phyloP scores from a whole-genome alignment of 1,140 invertebrate genomes.

The Bombus polaris region DNA sequence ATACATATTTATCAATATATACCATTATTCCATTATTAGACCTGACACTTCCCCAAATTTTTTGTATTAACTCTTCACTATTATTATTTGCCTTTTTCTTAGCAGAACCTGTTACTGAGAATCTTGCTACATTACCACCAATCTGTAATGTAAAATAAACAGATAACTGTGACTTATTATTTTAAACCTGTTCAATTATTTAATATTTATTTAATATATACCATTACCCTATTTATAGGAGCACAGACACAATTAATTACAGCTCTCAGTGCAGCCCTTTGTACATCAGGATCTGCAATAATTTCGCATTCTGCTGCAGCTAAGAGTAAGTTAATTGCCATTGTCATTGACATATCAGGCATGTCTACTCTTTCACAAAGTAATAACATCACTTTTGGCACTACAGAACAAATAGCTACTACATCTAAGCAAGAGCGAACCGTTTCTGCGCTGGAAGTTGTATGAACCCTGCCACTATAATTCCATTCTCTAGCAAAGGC shows the following conservation, averaged over 20 bases:
- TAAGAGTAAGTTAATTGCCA: slow-evolving; percentile 89
- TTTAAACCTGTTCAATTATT: neutral
- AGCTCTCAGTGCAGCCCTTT: slow-evolving; percentile 93
- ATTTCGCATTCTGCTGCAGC: slow-evolving; percentile 95
- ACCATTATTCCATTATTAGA: slow-evolving; percentile 99
- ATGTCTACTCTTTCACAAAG: slow-evolving; percentile 91
- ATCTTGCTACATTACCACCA: slow-evolving; percentile 86
- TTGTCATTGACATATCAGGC: slow-evolving; percentile 88
- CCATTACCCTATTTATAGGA: slow-evolving; percentile 89
- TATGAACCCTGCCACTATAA: slow-evolving; percentile 87
- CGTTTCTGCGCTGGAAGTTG: slow-evolving; percentile 89
- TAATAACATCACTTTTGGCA: slow-evolving; percentile 92
- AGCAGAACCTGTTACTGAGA: slow-evolving; percentile 85
- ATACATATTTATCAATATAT: slow-evolving; percentile 56
- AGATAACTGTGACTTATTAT: slow-evolving; percentile 40
- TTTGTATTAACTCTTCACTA: slow-evolving; percentile 93
- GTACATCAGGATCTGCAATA: slow-evolving; percentile 93
- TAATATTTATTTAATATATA: neutral
- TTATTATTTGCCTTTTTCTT: slow-evolving; percentile 90
- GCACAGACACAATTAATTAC: slow-evolving; percentile 97
- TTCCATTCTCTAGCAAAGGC: slow-evolving; percentile 96
- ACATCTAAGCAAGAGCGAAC: slow-evolving; percentile 95
- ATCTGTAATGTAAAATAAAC: slow-evolving; percentile 76
- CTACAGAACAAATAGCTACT: slow-evolving; percentile 93
- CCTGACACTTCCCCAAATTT: slow-evolving; percentile 96